These are phyloP conservation scores for Thripadectes ignobilis DNA, from an alignment of 2,797 vertebrate species.

Conservation along the genomic window DNA sequence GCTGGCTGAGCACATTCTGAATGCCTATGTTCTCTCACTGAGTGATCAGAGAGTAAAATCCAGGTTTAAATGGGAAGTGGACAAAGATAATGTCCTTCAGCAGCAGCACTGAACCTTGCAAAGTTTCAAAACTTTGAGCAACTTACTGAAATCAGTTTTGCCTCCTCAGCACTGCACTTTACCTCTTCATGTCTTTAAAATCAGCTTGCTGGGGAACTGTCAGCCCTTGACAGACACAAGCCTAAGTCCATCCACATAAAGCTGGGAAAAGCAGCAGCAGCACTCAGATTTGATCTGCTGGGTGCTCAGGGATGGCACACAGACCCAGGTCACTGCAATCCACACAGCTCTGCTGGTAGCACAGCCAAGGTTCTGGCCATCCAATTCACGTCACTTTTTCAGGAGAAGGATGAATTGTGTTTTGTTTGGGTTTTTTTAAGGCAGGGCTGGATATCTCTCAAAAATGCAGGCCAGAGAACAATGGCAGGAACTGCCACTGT, in stretches of 20 bases:
- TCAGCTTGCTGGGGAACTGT: not conserved
- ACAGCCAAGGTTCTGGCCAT: not conserved
- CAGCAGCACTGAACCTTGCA: not conserved
- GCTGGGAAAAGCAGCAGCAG: not conserved
- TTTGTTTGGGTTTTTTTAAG: not conserved
- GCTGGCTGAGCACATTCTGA: not conserved
- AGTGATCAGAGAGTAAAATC: not conserved
- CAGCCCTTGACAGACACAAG: not conserved
- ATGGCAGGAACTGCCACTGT: conserved; percentile 6
- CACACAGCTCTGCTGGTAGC: not conserved
- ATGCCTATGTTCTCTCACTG: not conserved
- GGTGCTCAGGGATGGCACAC: not conserved
- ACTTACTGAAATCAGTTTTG: not conserved
- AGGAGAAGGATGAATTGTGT: not conserved
- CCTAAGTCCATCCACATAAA: not conserved
- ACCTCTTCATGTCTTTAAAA: not conserved
- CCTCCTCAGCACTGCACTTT: not conserved
- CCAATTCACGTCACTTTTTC: not conserved
- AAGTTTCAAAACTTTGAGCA: not conserved
- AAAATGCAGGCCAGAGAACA: not conserved
- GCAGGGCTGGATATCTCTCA: not conserved
- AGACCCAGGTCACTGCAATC: not conserved
- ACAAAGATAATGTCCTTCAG: not conserved
- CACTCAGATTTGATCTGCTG: not conserved
- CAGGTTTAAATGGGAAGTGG: not conserved